Conservation (phyloP, 2,888 invertebrate species). For the Gisinianus flammeolus region DNA sequence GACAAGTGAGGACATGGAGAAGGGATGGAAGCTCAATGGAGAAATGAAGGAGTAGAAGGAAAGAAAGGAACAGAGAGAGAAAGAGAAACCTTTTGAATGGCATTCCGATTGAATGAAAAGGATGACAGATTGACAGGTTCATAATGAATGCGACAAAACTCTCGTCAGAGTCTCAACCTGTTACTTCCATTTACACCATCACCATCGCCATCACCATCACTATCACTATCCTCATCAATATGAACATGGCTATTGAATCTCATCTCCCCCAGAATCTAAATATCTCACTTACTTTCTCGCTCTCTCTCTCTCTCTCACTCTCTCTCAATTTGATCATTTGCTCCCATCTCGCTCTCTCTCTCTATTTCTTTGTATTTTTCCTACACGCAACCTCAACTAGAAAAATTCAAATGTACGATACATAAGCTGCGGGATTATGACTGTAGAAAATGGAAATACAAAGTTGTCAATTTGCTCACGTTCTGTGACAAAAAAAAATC, state of each 20-base stretch:
- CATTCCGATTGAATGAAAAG: constrained; percentile 44
- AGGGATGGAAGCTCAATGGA: no score
- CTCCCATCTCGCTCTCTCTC: not conserved
- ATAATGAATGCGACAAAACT: constrained; percentile 49
- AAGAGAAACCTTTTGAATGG: not conserved
- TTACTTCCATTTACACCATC: constrained; percentile 3
- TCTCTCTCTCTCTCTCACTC: not conserved
- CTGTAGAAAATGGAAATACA: no score
- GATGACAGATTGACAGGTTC: constrained; percentile 49
- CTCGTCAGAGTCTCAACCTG: constrained; percentile 27
- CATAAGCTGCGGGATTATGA: no score
- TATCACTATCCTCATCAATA: no score
- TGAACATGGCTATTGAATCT: no score
- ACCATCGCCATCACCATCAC: no score
- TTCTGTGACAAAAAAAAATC: no score
- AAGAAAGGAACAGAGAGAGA: not conserved
- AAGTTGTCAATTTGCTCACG: no score
- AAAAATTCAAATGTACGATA: no score
- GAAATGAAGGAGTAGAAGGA: not conserved
- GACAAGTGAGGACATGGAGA: not conserved
- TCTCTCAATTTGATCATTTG: not conserved
- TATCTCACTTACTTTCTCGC: not conserved
- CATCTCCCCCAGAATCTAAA: not conserved
- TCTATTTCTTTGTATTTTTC: not conserved
- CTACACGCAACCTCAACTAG: not conserved